phyloP scores from a whole-genome alignment of 2,113 vertebrate species.

The Crotalus viridis region DNA sequence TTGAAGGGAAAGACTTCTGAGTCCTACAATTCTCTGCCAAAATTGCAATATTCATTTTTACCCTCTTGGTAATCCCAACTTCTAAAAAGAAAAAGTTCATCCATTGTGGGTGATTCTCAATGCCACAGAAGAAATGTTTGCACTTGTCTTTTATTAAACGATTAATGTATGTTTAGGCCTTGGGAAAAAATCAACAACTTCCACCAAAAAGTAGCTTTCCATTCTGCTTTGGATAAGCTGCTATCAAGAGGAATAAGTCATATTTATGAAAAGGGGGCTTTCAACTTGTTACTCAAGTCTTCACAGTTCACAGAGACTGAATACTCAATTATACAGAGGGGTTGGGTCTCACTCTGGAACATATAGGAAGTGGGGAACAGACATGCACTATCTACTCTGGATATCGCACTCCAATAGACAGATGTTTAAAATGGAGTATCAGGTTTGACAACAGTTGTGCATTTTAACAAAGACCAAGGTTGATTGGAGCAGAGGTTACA shows the following conservation, averaged over 20 bases:
- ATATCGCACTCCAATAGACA: slow-evolving; percentile 60
- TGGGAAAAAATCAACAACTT: slow-evolving; percentile 20
- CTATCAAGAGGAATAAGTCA: slow-evolving; percentile 54
- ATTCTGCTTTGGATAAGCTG: slow-evolving; percentile 37
- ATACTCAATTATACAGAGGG: slow-evolving; percentile 56
- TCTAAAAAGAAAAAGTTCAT: background rate
- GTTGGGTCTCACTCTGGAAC: slow-evolving; percentile 46
- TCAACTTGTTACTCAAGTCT: slow-evolving; percentile 50
- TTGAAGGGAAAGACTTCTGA: background rate
- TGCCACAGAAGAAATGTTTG: background rate
- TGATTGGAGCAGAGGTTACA: slow-evolving; percentile 40
- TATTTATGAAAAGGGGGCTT: slow-evolving; percentile 54
- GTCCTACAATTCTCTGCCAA: background rate
- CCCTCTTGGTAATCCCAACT: background rate
- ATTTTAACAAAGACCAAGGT: slow-evolving; percentile 50
- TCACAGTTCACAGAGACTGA: slow-evolving; percentile 57
- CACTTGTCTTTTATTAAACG: slow-evolving; percentile 16
- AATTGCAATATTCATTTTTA: background rate
- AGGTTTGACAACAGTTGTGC: slow-evolving; percentile 60
- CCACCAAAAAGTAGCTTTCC: slow-evolving; percentile 33
- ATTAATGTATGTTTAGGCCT: slow-evolving; percentile 30
- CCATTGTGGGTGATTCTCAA: background rate
- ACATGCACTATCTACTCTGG: slow-evolving; percentile 49
- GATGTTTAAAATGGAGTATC: slow-evolving; percentile 3
- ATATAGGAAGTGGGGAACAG: slow-evolving; percentile 46